phyloP scores from a whole-genome alignment of 1,140 invertebrate species.

The Nasonia longicornis region DNA sequence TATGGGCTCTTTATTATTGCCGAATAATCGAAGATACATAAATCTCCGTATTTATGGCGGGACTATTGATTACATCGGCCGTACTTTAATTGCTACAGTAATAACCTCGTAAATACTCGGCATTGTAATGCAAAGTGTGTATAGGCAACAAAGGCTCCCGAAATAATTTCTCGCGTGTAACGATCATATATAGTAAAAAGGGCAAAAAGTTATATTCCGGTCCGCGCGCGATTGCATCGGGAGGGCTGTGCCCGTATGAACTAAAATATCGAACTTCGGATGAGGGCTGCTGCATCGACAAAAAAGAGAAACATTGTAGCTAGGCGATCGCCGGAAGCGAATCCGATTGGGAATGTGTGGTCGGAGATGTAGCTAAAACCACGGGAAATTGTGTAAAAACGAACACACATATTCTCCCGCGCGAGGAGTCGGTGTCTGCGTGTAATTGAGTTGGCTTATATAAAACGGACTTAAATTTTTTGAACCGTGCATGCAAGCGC shows the following conservation, averaged over 20 bases:
- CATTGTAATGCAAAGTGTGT: no score
- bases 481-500: no score
- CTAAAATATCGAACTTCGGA: conserved; percentile 5
- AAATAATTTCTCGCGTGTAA: no score
- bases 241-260: neutral
- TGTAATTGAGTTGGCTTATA: no score
- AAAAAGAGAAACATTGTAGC: neutral
- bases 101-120: neutral
- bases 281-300: neutral
- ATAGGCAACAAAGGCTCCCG: neutral
- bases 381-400: conserved; percentile 35
- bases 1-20: conserved; percentile 31
- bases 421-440: no score
- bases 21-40: conserved; percentile 32
- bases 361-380: conserved; percentile 15
- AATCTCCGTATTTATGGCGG: conserved; percentile 13
- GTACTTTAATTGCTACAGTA: neutral
- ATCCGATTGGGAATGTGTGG: conserved; percentile 26
- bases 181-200: neutral
- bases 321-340: conserved; percentile 14
- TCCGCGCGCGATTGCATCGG: neutral
- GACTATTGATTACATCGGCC: conserved; percentile 3
- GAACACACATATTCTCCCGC: neutral
- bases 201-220: neutral
- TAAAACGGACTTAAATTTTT: no score